Evolutionary conservation across 1,140 invertebrate genomes (phyloP).

Genomic region (Lasioglossum albipes): DNA sequence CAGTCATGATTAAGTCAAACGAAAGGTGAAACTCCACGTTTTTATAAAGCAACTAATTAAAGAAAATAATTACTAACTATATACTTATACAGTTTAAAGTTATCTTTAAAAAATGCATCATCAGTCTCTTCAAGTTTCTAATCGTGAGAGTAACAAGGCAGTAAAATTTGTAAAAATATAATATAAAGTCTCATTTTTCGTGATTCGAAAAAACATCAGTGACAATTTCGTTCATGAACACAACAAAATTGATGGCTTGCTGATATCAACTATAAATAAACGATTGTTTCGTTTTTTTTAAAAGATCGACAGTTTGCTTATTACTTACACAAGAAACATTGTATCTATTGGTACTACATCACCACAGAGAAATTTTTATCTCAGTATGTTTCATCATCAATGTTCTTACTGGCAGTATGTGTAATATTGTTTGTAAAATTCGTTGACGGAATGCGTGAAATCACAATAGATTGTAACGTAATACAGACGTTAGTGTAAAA

Average conservation of each 20-base stretch:
- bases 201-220: not conserved
- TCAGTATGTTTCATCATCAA: constrained; percentile 16
- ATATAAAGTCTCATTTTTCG: not conserved
- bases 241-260: constrained; percentile 12
- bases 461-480: constrained; percentile 29
- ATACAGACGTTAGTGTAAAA: not conserved
- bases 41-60: not conserved
- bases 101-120: constrained; percentile 26
- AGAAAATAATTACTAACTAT: not conserved
- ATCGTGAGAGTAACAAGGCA: constrained; percentile 18
- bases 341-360: constrained; percentile 9
- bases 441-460: constrained; percentile 36
- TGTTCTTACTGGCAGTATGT: constrained; percentile 6
- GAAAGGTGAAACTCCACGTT: not conserved
- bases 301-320: not conserved
- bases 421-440: constrained; percentile 34
- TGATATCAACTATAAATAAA: constrained; percentile 21
- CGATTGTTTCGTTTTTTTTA: not conserved
- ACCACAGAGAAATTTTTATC: constrained; percentile 30
- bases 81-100: not conserved
- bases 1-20: constrained; percentile 20
- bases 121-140: constrained; percentile 30
- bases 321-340: constrained; percentile 20
- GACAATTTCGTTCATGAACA: not conserved
- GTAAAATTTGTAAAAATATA: constrained; percentile 8